Conservation (phyloP, 2,797 vertebrate genomes). For the Gorsachius magnificus region DNA sequence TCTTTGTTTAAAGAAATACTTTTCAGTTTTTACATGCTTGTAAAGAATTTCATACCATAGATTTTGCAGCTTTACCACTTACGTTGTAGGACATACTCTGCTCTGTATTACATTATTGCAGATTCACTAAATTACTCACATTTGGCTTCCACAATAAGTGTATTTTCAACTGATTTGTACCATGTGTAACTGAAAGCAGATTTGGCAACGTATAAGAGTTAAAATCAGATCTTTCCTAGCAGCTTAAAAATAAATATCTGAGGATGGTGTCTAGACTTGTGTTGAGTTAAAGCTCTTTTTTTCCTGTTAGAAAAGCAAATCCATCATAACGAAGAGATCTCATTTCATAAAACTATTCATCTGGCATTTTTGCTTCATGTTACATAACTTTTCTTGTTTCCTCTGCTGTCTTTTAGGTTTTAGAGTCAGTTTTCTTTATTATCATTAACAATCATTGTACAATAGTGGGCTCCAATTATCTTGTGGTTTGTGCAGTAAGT, state of each 20-base stretch:
- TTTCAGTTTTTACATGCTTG: not conserved
- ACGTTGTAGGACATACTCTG: not conserved
- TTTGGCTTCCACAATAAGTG: conserved; percentile 28
- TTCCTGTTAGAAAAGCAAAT: not conserved
- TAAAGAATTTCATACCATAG: not conserved
- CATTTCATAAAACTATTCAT: not conserved
- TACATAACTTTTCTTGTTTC: not conserved
- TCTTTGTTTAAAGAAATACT: conserved; percentile 14
- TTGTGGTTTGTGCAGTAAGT: not conserved
- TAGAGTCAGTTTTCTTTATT: not conserved
- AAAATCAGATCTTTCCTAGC: not conserved
- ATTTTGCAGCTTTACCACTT: not conserved
- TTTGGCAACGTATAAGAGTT: conserved; percentile 7
- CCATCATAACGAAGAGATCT: not conserved
- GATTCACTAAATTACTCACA: not conserved
- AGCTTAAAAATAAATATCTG: conserved; percentile 42
- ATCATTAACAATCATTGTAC: not conserved
- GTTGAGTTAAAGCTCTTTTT: not conserved
- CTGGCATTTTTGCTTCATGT: not conserved
- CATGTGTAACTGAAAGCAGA: conserved; percentile 21
- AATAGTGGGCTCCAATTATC: not conserved
- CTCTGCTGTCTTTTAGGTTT: not conserved
- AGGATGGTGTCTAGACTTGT: conserved; percentile 33
- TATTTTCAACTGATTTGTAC: conserved; percentile 34
- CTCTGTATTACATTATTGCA: conserved; percentile 4